Evolutionary conservation across 2,113 vertebrate species (phyloP).

Genomic region (Ellobius talpinus): DNA sequence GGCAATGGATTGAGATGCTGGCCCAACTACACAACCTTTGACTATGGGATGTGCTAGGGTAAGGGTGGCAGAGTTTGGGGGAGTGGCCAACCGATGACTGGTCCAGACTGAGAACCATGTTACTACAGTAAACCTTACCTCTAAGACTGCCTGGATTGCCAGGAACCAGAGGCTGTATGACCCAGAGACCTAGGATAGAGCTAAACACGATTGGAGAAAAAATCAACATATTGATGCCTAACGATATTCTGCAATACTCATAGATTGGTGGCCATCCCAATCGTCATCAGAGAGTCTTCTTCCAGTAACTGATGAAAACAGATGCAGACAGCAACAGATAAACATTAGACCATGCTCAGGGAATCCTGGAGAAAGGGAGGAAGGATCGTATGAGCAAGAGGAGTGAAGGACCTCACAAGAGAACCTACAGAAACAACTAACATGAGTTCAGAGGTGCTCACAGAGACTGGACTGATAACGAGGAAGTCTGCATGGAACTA

Average conservation of each 20-base stretch:
- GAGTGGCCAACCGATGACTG: background rate
- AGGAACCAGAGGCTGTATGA: background rate
- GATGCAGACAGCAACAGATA: background rate
- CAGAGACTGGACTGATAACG: background rate
- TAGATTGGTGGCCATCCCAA: background rate
- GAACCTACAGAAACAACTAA: background rate
- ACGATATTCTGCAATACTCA: background rate
- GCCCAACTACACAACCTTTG: background rate
- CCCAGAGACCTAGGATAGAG: background rate
- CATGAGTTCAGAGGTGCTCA: background rate
- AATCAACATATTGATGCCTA: background rate
- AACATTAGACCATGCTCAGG: background rate
- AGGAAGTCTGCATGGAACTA: background rate
- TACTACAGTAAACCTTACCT: background rate
- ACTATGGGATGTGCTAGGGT: background rate
- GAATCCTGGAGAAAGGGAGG: background rate
- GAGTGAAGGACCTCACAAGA: background rate
- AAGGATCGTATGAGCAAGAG: background rate
- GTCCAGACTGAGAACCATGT: background rate
- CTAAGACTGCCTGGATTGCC: background rate
- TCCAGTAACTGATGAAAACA: background rate
- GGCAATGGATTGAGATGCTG: background rate
- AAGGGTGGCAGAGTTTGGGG: background rate
- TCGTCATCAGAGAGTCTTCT: background rate
- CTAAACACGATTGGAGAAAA: background rate